Conservation (phyloP, 2,797 vertebrate genomes). For the Hapalemur alaotrensis region DNA sequence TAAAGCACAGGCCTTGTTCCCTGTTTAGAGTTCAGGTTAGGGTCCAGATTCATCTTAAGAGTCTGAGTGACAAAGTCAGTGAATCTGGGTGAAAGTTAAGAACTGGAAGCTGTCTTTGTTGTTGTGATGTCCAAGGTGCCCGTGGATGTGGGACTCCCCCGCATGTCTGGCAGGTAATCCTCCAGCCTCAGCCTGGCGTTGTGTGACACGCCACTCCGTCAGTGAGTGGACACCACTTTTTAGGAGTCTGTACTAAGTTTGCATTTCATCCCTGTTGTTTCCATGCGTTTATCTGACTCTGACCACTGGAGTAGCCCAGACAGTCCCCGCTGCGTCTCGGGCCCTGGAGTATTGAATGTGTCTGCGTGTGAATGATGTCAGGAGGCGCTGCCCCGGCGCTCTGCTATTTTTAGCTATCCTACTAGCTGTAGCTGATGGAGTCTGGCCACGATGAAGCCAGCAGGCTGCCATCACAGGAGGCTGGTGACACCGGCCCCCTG, state of each 20-base stretch:
- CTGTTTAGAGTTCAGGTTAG: neutral
- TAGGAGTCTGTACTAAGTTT: neutral
- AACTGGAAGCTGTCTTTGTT: neutral
- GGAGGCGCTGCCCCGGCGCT: rapidly evolving
- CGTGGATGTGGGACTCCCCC: rapidly evolving
- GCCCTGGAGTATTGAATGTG: neutral
- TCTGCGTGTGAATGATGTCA: neutral
- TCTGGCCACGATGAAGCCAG: neutral
- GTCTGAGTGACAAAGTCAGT: neutral
- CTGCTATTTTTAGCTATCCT: neutral
- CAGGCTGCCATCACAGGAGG: neutral
- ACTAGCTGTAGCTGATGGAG: neutral
- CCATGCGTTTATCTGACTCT: neutral
- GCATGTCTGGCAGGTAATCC: neutral
- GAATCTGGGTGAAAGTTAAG: neutral
- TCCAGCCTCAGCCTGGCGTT: neutral
- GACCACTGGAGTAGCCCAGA: neutral
- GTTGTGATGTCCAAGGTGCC: rapidly evolving
- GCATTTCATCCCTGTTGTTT: too few relatives aligned
- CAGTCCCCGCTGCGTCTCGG: too few relatives aligned
- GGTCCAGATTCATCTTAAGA: neutral
- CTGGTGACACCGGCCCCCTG: neutral
- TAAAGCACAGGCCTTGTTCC: neutral
- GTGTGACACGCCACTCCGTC: neutral
- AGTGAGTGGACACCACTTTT: rapidly evolving